Evolutionary conservation across 37 sponge, comb jelly and placozoan species (phyloP).

Genomic region (Oopsacas minuta): DNA sequence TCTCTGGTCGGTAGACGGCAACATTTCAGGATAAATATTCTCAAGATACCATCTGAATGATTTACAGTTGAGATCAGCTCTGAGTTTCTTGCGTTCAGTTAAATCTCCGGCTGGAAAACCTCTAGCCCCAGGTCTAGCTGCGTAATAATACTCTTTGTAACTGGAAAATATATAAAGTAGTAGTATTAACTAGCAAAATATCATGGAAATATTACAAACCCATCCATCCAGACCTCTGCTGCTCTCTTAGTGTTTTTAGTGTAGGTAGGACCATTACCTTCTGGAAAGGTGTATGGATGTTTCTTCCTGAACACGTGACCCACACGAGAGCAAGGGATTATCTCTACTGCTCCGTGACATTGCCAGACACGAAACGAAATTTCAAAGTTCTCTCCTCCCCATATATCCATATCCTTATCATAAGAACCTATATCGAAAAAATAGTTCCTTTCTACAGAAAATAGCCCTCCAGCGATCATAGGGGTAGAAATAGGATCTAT

Average conservation of each 20-base stretch:
- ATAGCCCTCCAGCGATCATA: slow-evolving; percentile 99
- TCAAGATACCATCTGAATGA: slow-evolving; percentile 72
- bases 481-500: slow-evolving; percentile 79
- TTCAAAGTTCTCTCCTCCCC: slow-evolving; percentile 99
- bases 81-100: slow-evolving; percentile 36
- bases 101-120: slow-evolving; percentile 23
- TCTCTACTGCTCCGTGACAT: slow-evolving; percentile 93
- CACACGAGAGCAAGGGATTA: slow-evolving; percentile 93
- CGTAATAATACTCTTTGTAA: slow-evolving; percentile 66
- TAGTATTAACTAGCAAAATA: not conserved
- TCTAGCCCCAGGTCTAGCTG: slow-evolving; percentile 45
- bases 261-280: slow-evolving; percentile 80
- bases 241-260: slow-evolving; percentile 74
- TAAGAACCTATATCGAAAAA: slow-evolving; percentile 71
- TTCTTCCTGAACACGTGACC: slow-evolving; percentile 95
- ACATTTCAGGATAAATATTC: slow-evolving; percentile 60
- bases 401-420: slow-evolving; percentile 92
- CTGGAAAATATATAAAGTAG: not conserved
- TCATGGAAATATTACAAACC: not conserved
- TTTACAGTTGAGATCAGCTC: slow-evolving; percentile 55
- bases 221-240: slow-evolving; percentile 98
- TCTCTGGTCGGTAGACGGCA: not conserved
- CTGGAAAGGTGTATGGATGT: slow-evolving; percentile 94
- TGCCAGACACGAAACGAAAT: slow-evolving; percentile 91
- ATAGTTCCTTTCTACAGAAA: slow-evolving; percentile 55